These are phyloP conservation scores for Acanthurus leucopareius DNA, from an alignment of 2,797 vertebrate genomes.

Conservation along the genomic window DNA sequence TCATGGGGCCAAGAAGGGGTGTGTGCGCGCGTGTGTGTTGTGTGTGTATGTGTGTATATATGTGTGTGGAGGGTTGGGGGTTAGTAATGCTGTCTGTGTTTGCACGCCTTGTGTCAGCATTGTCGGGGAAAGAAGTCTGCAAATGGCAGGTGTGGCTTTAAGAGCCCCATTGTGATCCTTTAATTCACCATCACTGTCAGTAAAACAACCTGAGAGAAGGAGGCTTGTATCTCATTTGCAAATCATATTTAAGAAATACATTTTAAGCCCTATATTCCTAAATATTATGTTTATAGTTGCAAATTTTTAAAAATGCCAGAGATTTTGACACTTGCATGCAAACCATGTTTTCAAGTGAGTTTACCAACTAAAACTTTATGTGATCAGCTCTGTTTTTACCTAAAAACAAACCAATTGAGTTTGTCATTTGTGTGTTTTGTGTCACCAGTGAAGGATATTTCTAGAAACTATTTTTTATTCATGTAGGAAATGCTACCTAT, in stretches of 20 bases:
- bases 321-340: not conserved
- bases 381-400: no score
- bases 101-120: slow-evolving; percentile 63
- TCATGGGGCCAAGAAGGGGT: slow-evolving; percentile 43
- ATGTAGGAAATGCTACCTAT: slow-evolving; percentile 47
- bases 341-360: not conserved
- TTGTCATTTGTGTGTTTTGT: slow-evolving; percentile 4
- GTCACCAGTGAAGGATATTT: slow-evolving; percentile 17
- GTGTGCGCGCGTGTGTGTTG: slow-evolving; percentile 10
- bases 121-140: slow-evolving; percentile 63
- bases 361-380: slow-evolving; percentile 3
- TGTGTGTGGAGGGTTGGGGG: slow-evolving; percentile 30
- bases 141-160: slow-evolving; percentile 69
- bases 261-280: not conserved
- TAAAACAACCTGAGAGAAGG: slow-evolving; percentile 18
- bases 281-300: not conserved
- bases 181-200: slow-evolving; percentile 42
- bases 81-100: slow-evolving; percentile 64
- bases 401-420: not conserved
- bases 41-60: slow-evolving; percentile 11
- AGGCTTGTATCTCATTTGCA: slow-evolving; percentile 26
- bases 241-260: not conserved
- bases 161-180: slow-evolving; percentile 50
- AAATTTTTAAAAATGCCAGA: not conserved
- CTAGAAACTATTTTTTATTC: slow-evolving; percentile 24